Base-by-base conservation (phyloP, 1,140 invertebrate genomes). In the Octopus bimaculoides region DNA sequence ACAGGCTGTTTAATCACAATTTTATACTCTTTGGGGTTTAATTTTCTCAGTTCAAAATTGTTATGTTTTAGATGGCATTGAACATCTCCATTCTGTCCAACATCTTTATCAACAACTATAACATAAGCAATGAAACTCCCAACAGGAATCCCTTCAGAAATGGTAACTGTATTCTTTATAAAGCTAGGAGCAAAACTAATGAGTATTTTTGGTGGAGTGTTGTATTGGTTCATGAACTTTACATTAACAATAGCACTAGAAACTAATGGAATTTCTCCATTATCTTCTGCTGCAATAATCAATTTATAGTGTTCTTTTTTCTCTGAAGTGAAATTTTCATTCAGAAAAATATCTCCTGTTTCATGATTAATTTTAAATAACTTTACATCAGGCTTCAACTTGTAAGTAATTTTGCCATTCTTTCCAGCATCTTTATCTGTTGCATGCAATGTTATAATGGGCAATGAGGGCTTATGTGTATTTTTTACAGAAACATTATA, bases 141-240 rank as follows among this genome's bases (percentile, higher is more conserved):
- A 1, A 84, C 81, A 52, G 84, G 82, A 20, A 84, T 85, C 5
- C 82, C 81, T 81, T 88, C 87, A 20, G 84, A 81, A 10, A 88
- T 84, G n/a, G 66, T n/a, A n/a, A 20, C 26, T 71, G 66, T n/a
- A 71, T 71, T 20, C 26, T 71, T 71, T 71, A 14, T 20, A 54
- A 84, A 84, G 54, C 81, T 82, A 55, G 85, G 84, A 20, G 85
- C 84, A 7, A 71, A 71, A n/a, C 26, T 87, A 71, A 86, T 83
- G 0, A 95, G 94, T 88, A 99, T 98, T 10, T 94, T 91, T 0
- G 98, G 98, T 1, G 95, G 94, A 89, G 98, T 98, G 88, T 99
- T 97, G 88, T 99, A 99, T 66, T 97, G 93, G 89, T 99, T 97
- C 85, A 96, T 94, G 1, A 99, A 95, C 75, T 96, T 96, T 7